Percentiles rank a stretch among this genome's conserved stretches.
Evolutionary conservation across 2,113 vertebrate genomes (phyloP).

Genomic region (Ellobius talpinus): DNA sequence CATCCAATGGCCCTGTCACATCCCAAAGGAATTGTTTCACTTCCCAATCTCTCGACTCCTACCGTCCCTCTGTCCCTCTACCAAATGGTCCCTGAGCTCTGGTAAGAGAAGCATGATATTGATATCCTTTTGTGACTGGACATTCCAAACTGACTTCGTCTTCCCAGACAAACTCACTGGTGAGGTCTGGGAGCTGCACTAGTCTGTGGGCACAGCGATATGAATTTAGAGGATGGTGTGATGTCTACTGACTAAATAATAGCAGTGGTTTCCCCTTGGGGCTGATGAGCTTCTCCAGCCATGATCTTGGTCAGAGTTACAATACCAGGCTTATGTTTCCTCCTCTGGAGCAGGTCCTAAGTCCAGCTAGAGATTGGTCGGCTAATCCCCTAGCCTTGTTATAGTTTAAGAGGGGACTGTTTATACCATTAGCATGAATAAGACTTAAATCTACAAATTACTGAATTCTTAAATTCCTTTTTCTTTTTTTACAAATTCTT

Average conservation of each 20-base stretch:
- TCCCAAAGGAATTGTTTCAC: background rate
- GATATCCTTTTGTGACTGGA: background rate
- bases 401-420: constrained; percentile 11
- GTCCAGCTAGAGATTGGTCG: background rate
- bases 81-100: background rate
- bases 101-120: background rate
- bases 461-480: background rate
- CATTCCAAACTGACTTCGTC: background rate
- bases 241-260: background rate
- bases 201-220: background rate
- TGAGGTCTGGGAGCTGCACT: background rate
- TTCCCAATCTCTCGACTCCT: too few species aligned
- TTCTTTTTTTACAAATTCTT: background rate
- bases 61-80: too few species aligned
- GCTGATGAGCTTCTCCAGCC: background rate
- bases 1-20: background rate
- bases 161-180: too few species aligned
- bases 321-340: too few species aligned
- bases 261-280: background rate
- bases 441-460: constrained; percentile 50
- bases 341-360: background rate
- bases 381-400: background rate
- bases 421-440: constrained; percentile 27
- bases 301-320: background rate
- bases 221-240: background rate